Evolutionary conservation across 2,888 invertebrate species (phyloP).

Genomic region (Petrolisthes manimaculis): DNA sequence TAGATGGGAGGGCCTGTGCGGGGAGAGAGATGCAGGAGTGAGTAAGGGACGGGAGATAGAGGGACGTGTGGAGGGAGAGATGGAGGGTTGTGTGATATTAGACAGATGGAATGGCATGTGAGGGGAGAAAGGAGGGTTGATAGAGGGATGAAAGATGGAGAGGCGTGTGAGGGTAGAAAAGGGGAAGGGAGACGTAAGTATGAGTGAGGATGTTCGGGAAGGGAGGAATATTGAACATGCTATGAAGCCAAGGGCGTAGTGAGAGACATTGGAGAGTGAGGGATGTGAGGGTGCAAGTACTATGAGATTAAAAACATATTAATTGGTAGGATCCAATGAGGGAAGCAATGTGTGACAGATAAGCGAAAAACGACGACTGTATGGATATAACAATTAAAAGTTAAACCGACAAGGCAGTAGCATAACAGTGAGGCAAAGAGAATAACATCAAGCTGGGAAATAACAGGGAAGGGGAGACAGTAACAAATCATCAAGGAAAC

Average conservation of each 20-base stretch:
- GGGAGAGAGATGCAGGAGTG: background rate
- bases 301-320: background rate
- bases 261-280: background rate
- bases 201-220: background rate
- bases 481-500: background rate
- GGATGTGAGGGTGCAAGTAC: background rate
- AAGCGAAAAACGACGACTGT: background rate
- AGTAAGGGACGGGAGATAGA: constrained; percentile 9
- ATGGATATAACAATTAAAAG: background rate
- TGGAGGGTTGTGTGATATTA: background rate
- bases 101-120: background rate
- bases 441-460: background rate
- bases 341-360: background rate
- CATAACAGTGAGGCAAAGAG: background rate
- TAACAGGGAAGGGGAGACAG: background rate
- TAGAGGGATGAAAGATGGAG: background rate
- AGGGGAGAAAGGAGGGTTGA: background rate
- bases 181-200: background rate
- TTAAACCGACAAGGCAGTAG: background rate
- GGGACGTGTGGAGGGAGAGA: background rate
- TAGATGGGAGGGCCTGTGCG: background rate
- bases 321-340: too few relatives aligned
- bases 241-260: background rate
- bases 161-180: background rate
- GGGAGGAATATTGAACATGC: background rate